A percentile compares a stretch with the other conserved stretches of the same genome.
Conservation (phyloP, 1,140 invertebrate species). For the Periplaneta americana region DNA sequence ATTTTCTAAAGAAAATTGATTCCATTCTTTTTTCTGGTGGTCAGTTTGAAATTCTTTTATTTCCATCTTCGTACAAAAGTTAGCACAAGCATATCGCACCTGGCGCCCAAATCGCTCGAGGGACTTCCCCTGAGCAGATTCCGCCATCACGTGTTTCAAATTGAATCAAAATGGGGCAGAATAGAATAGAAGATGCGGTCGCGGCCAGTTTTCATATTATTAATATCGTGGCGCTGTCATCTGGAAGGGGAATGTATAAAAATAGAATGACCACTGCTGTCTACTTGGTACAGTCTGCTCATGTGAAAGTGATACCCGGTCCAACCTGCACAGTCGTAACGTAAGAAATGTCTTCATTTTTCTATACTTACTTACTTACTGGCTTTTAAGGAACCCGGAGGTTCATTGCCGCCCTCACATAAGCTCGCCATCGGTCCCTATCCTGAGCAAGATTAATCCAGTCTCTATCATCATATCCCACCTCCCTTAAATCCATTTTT, state of each 20-base stretch:
- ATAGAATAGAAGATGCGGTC: background rate
- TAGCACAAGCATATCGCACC: background rate
- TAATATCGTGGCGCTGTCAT: slow-evolving; percentile 4
- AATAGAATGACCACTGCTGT: slow-evolving; percentile 9
- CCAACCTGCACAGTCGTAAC: no score
- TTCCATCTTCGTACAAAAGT: background rate
- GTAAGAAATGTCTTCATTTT: no score
- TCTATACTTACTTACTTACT: no score
- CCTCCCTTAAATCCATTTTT: no score
- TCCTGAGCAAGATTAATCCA: no score
- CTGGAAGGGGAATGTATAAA: slow-evolving; percentile 6
- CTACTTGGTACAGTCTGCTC: background rate
- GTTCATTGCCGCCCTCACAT: no score
- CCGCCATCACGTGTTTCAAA: slow-evolving; percentile 4
- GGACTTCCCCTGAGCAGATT: slow-evolving; percentile 6
- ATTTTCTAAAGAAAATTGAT: slow-evolving; percentile 2
- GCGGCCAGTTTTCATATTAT: slow-evolving; percentile 13
- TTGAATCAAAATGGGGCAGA: slow-evolving; percentile 14
- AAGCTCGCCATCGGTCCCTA: no score
- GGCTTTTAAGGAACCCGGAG: no score
- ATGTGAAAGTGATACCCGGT: no score
- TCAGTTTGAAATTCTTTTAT: slow-evolving; percentile 8
- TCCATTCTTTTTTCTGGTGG: background rate
- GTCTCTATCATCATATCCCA: no score
- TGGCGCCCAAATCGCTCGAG: slow-evolving; percentile 6